Base-by-base conservation (phyloP, 2,797 vertebrate genomes). In the Sebastes umbrosus region DNA sequence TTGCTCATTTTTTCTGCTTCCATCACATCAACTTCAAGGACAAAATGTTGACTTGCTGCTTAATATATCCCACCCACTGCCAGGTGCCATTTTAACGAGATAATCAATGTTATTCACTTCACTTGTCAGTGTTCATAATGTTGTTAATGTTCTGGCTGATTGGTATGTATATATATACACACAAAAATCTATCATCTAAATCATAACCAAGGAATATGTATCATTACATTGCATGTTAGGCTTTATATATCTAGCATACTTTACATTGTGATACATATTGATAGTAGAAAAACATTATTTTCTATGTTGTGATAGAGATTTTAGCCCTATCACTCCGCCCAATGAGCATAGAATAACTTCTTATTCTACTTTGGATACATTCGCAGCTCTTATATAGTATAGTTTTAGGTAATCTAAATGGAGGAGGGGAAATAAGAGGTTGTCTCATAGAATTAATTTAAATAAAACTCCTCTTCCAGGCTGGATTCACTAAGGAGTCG, bases 401-500 rank as follows among this genome's bases (percentile, higher is more conserved):
- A 64, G 4, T 24, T 36, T 39, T 39, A 36, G 22, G 8, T 5
- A 13, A 60, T 72, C 3, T 76, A 34, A 70, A 66, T 59, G 11
- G 18, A 57, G 8, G 32, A 39, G 25, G 11, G 27, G 5, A 59
- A 67, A 16, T 29, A 24, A 63, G 12, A 69, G 24, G 18, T 13
- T 75, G 63, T 55, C 60, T 57, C 34, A 69, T 25, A 22, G 31
- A 80, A 70, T 50, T 32, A 71, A 63, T 27, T 67, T n/a, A 32
- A 80, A 46, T 57, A 58, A 65, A 71, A 55, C 58, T 60, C 16
- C n/a, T 79, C 55, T 63, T 72, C 11, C 36, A 58, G 68, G 34
- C 75, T 59, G 64, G 55, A 79, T 86, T 79, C 79, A 83, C 81
- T 43, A 32, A 77, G 82, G 77, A 79, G 64, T 80, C 20, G 2